phyloP scores from a whole-genome alignment of 2,797 vertebrate genomes.

The Anisognathus igniventris region DNA sequence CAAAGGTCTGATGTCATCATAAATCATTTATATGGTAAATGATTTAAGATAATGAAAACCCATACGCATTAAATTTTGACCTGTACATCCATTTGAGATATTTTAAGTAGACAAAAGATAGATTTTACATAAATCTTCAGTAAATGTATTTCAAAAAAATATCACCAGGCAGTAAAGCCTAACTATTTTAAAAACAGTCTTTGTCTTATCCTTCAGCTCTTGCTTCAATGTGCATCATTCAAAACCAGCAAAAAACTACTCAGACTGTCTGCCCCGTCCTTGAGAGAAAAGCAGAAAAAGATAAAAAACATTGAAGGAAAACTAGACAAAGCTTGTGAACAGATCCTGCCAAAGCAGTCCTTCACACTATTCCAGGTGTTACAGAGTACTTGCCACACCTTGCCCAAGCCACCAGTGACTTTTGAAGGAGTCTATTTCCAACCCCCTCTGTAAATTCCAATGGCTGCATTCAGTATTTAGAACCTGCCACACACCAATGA shows the following conservation, averaged over 20 bases:
- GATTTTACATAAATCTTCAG: conserved; percentile 66
- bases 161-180: conserved; percentile 19
- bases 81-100: conserved; percentile 52
- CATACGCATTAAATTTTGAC: conserved; percentile 62
- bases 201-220: conserved; percentile 5
- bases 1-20: conserved; percentile 40
- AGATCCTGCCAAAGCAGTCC: not conserved
- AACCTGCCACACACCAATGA: not conserved
- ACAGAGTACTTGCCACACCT: not conserved
- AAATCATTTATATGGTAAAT: conserved; percentile 61
- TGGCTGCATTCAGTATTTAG: not conserved
- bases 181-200: conserved; percentile 24
- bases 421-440: not conserved
- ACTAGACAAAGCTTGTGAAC: not conserved
- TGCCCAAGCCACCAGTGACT: not conserved
- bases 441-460: not conserved
- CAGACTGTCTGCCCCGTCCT: not conserved
- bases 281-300: not conserved
- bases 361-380: not conserved
- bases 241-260: not conserved
- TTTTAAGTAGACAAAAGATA: conserved; percentile 63
- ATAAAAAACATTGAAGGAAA: not conserved
- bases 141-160: conserved; percentile 44
- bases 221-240: not conserved
- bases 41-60: conserved; percentile 65